A percentile compares a stretch with the other conserved stretches of the same genome.
phyloP scores from a whole-genome alignment of 2,113 vertebrate species.

The Dendrocopos noguchii region DNA sequence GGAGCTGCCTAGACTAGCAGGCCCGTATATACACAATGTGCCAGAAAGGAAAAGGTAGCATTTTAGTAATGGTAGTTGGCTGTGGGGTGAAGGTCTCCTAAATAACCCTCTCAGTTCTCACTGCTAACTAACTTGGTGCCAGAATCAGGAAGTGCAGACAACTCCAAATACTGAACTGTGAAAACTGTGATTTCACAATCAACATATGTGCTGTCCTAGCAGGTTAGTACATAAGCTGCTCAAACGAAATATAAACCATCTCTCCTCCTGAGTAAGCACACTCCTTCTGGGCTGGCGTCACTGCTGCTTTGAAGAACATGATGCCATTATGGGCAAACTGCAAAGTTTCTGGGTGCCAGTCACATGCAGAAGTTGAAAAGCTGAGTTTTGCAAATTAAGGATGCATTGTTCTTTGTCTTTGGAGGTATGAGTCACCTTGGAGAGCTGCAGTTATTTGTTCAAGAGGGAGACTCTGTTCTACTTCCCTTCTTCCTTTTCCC shows the following conservation, averaged over 20 bases:
- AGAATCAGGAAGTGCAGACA: neutral
- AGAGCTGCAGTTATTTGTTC: neutral
- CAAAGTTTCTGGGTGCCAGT: neutral
- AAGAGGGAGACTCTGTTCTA: neutral
- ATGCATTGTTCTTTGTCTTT: slow-evolving; percentile 12
- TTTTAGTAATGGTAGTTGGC: neutral
- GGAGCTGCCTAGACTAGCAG: neutral
- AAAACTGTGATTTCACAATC: neutral
- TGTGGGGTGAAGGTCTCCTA: neutral
- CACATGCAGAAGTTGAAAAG: neutral
- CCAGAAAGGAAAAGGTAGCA: neutral
- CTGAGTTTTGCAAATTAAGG: neutral
- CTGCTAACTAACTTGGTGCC: neutral
- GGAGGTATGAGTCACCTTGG: neutral
- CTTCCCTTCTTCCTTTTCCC: neutral
- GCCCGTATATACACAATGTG: fast-evolving
- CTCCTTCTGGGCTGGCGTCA: neutral
- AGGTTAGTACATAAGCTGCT: neutral
- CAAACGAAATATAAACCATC: neutral
- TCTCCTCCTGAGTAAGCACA: neutral
- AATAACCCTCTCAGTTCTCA: neutral
- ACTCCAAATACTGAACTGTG: neutral
- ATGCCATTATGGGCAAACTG: neutral
- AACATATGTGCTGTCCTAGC: neutral
- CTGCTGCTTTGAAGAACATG: neutral